Percentiles rank a stretch among this genome's conserved stretches.
These are phyloP conservation scores for Papilio demoleus DNA, from an alignment of 2,888 invertebrate genomes.

Conservation along the genomic window DNA sequence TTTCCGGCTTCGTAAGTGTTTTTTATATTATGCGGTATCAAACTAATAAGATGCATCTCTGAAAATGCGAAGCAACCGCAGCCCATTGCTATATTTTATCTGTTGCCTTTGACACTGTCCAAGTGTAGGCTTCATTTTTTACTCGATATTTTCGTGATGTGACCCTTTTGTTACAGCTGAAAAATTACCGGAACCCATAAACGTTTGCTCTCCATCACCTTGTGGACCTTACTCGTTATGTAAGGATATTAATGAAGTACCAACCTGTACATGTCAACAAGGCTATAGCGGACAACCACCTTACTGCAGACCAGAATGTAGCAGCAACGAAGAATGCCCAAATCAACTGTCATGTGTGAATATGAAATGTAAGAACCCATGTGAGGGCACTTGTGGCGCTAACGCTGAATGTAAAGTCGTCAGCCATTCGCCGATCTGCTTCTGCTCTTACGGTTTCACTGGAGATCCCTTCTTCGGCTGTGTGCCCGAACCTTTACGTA, in stretches of 20 bases:
- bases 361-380: slow-evolving; percentile 90
- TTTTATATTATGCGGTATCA: no score
- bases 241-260: slow-evolving; percentile 86
- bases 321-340: slow-evolving; percentile 89
- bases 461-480: slow-evolving; percentile 92
- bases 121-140: neutral
- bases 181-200: slow-evolving; percentile 74
- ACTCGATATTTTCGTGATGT: slow-evolving; percentile 29
- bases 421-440: slow-evolving; percentile 90
- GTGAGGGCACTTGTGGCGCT: slow-evolving; percentile 87
- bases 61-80: no score
- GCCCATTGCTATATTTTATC: no score
- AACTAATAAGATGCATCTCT: no score
- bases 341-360: slow-evolving; percentile 88
- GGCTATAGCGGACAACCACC: slow-evolving; percentile 89
- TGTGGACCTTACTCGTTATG: slow-evolving; percentile 92
- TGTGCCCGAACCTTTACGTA: slow-evolving; percentile 61
- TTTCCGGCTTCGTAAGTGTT: slow-evolving; percentile 78
- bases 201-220: slow-evolving; percentile 90
- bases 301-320: slow-evolving; percentile 91
- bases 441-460: slow-evolving; percentile 86
- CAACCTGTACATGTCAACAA: slow-evolving; percentile 89
- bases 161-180: slow-evolving; percentile 69
- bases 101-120: neutral
- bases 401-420: slow-evolving; percentile 90